A percentile compares a stretch with the other conserved stretches of the same genome.
Conservation (phyloP, 2,113 vertebrate species). For the Eurypyga helias region DNA sequence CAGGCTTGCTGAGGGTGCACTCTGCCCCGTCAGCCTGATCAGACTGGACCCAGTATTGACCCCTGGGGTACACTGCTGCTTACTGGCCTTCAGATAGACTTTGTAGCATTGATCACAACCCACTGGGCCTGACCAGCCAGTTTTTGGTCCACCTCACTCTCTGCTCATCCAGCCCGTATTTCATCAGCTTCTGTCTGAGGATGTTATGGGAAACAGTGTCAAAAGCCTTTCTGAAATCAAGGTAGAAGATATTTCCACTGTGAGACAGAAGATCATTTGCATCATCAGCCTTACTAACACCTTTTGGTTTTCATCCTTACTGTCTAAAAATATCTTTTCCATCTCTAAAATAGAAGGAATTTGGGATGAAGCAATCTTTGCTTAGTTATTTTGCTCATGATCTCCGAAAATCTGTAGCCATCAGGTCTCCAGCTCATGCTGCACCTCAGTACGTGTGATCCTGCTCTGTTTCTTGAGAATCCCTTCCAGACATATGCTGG, state of each 20-base stretch:
- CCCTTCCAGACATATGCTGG: background rate
- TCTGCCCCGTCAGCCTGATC: background rate
- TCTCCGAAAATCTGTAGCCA: background rate
- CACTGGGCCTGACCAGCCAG: background rate
- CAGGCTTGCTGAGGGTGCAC: background rate
- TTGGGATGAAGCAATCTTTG: background rate
- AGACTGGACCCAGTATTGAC: background rate
- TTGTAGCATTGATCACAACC: background rate
- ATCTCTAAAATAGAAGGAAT: background rate
- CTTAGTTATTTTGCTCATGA: background rate
- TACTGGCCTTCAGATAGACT: background rate
- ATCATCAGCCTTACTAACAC: background rate
- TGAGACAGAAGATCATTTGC: background rate
- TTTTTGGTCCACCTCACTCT: background rate
- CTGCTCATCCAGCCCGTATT: background rate
- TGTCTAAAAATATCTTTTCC: background rate
- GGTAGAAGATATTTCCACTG: background rate
- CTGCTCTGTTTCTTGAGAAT: background rate
- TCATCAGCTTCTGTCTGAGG: background rate
- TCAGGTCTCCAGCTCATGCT: background rate
- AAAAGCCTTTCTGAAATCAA: background rate
- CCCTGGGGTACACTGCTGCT: background rate
- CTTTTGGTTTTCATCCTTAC: background rate
- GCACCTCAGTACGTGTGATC: background rate
- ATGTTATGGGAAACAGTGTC: background rate